These are phyloP conservation scores for Gopherus flavomarginatus DNA, from an alignment of 2,113 vertebrate species.

Conservation along the genomic window DNA sequence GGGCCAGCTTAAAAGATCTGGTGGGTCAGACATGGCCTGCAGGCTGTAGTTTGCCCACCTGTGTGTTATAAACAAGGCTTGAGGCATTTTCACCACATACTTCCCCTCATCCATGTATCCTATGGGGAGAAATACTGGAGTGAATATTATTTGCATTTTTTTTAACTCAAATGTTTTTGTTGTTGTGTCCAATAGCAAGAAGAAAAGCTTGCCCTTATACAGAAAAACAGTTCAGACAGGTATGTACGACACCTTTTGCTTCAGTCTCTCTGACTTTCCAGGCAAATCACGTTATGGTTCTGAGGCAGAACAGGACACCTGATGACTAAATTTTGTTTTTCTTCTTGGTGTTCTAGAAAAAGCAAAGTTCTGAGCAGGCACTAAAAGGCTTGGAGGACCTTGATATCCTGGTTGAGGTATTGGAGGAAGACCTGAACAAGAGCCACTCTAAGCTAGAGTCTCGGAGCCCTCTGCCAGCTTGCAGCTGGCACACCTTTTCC, in stretches of 20 bases:
- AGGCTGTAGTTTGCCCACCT: too few relatives aligned
- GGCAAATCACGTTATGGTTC: conserved; percentile 41
- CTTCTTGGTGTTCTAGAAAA: conserved; percentile 72
- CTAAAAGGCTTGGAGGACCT: conserved; percentile 85
- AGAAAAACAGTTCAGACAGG: conserved; percentile 69
- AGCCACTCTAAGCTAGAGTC: conserved; percentile 35
- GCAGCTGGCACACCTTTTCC: background rate
- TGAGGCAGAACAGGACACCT: conserved; percentile 46
- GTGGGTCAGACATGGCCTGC: too few relatives aligned
- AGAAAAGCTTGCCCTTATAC: conserved; percentile 78
- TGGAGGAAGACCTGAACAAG: conserved; percentile 86
- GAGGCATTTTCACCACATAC: background rate
- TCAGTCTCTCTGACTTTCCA: conserved; percentile 29
- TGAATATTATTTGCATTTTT: fast-evolving
- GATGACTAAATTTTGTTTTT: conserved; percentile 34
- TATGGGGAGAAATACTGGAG: background rate
- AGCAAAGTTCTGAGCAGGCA: conserved; percentile 25
- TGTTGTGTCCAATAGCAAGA: conserved; percentile 71
- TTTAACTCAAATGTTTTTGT: background rate
- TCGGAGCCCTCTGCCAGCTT: fast-evolving
- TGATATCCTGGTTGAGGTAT: conserved; percentile 86
- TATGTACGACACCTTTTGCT: conserved; percentile 59
- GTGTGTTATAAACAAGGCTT: background rate
- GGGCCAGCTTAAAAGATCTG: too few relatives aligned
- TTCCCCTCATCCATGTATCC: fast-evolving